Conservation (phyloP, 2,113 vertebrate genomes). For the Buteo buteo region DNA sequence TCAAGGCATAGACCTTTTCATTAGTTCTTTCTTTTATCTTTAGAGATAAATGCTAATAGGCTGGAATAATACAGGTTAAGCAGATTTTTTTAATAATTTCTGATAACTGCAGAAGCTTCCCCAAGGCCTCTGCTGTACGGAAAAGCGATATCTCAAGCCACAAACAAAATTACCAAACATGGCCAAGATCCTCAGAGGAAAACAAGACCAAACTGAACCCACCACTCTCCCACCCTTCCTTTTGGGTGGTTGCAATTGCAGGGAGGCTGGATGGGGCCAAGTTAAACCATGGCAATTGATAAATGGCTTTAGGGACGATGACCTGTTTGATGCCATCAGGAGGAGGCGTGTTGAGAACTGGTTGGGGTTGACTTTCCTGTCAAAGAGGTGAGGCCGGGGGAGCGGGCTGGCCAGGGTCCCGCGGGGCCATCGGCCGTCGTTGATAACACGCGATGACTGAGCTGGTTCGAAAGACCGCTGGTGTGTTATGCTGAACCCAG, state of each 20-base stretch:
- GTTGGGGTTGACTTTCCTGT: not conserved
- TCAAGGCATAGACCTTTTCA: not conserved
- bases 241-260: too few relatives aligned
- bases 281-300: not conserved
- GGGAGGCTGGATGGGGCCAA: not conserved
- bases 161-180: accelerated
- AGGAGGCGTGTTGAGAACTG: not conserved
- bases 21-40: not conserved
- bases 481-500: not conserved
- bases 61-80: not conserved
- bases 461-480: accelerated
- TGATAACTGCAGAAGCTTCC: not conserved
- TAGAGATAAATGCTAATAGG: not conserved
- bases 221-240: not conserved
- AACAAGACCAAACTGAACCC: not conserved
- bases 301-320: not conserved
- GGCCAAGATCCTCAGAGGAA: not conserved
- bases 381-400: not conserved
- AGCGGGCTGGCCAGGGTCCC: accelerated
- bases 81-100: not conserved
- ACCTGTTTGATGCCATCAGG: not conserved
- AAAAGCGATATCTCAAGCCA: not conserved
- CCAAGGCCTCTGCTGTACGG: not conserved
- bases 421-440: accelerated
- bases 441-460: not conserved